Evolutionary conservation across 2,113 vertebrate species (phyloP).

Genomic region (Caranx melampygus): DNA sequence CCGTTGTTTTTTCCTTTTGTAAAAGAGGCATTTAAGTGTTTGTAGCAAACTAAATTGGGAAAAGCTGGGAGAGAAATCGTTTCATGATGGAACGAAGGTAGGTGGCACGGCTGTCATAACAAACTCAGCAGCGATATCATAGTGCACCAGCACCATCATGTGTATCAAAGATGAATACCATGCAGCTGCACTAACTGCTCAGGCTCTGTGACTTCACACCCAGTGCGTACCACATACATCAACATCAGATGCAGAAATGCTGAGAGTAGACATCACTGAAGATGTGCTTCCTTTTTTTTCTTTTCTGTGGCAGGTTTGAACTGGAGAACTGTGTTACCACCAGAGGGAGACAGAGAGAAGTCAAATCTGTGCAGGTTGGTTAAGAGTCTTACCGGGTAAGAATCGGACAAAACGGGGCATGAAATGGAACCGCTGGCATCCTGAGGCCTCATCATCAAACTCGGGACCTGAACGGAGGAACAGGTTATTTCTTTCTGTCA

Average conservation of each 20-base stretch:
- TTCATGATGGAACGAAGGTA: slow-evolving; percentile 61
- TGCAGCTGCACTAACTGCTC: not conserved
- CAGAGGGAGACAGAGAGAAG: slow-evolving; percentile 14
- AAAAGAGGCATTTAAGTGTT: slow-evolving; percentile 61
- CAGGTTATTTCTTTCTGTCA: not conserved
- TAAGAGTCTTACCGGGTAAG: slow-evolving; percentile 88
- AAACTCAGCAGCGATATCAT: not conserved
- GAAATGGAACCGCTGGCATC: slow-evolving; percentile 95
- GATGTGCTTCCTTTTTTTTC: not conserved
- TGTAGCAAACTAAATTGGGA: slow-evolving; percentile 55
- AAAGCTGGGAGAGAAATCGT: slow-evolving; percentile 56
- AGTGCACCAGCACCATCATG: slow-evolving; percentile 77
- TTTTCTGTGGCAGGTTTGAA: not conserved
- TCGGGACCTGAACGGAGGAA: slow-evolving; percentile 86
- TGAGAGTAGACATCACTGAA: not conserved
- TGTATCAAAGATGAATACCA: slow-evolving; percentile 55
- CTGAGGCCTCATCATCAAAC: slow-evolving; percentile 80
- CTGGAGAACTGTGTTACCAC: not conserved
- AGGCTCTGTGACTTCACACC: not conserved
- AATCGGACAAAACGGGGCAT: slow-evolving; percentile 98
- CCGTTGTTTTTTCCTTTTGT: slow-evolving; percentile 21
- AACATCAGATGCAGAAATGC: not conserved
- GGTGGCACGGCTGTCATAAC: slow-evolving; percentile 53
- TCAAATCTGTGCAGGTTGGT: not conserved
- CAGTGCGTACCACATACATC: not conserved